Base-by-base conservation (phyloP, 2,888 invertebrate species). In the Hipparchia semele region DNA sequence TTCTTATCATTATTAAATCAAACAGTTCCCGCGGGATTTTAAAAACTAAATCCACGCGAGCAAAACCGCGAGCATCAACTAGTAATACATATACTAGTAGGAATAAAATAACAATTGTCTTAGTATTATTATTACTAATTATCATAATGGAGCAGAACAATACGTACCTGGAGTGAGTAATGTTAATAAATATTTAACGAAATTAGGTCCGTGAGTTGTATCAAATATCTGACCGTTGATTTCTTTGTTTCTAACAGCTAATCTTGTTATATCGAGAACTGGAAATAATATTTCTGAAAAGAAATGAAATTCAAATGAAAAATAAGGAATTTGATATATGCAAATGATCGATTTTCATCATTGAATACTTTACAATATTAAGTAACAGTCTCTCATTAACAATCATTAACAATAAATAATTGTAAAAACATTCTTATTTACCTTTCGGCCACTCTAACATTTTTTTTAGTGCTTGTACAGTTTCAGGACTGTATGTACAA, bases 231-330 rank as follows among this genome's bases (percentile, higher is more conserved):
- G 87, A 1, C 79, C 86, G 70, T 94, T 94, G 6, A 97, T 94
- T 4, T 95, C 91, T 81, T 95, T 95, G 77, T 96, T 96, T 64
- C 97, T 95, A 58, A 99, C 95, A 0, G 97, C 97, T 83, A 99
- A 90, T 78, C 99, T 95, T 12, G 98, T 95, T 6, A 99, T 93
- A 85, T 99, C 99, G 79, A 99, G 89, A 6, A 97, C 97, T 0
- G 99, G 99, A 85, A 99, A 98, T 1, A 98, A 94, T 77, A 96
- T 95, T 83, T 97, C 97, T 95, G 89, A 71, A 91, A 94, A 73
- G 2, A 71, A 78, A 75, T 39, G 39, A 39, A 39, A 39, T 39
- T 5, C 5, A 4, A 39, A 39, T 39, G 39, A 39, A 39, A 39
- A 39, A 39, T 39, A 39, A 2, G 39, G 39, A 39, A 5, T 39